Evolutionary conservation across 2,888 invertebrate species (phyloP), one percentile per base, ranked within the genome.

Genomic region (Tiliacea citrago): DNA sequence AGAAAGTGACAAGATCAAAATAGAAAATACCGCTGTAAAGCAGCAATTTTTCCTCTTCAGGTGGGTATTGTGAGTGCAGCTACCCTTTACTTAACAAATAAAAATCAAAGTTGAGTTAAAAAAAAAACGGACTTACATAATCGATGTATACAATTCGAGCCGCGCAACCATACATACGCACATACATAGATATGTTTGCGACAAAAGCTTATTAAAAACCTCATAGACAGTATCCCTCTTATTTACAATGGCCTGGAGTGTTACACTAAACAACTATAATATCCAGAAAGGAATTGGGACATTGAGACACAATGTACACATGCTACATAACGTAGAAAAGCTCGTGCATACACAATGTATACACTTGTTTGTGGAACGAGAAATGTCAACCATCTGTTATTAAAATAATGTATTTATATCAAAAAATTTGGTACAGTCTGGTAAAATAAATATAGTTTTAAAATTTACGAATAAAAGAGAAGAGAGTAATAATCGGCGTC

Each of bases 101-200:
- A 45, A 70, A 65, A 74, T 39, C 57, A 81, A 79, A 58, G 65
- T 77, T 58, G n/a, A 84, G 77, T 73, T 76, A 78, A 75, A 86
- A 78, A 74, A 89, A 90, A 89, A 91, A 87, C 83, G 81, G 81
- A 81, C 83, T 89, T 85, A 87, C 88, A 83, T 83, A 88, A 88
- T 91, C 89, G 86, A 90, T 87, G 86, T 86, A 85, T 75, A 84
- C 80, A 86, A 81, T 83, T 82, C 84, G 82, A 82, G 86, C 83
- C 86, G 91, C 93, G 91, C 92, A 93, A 90, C 89, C 93, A 91
- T 91, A 89, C 92, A 86, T 89, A 91, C 93, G 88, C 88, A 91
- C 91, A 91, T 88, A 93, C 91, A 92, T 88, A 94, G 96, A 95
- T 96, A 96, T 96, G 96, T 96, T 94, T 95, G 95, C 95, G 95